Base-by-base conservation (phyloP, 2,888 invertebrate species). In the Xylota segnis region DNA sequence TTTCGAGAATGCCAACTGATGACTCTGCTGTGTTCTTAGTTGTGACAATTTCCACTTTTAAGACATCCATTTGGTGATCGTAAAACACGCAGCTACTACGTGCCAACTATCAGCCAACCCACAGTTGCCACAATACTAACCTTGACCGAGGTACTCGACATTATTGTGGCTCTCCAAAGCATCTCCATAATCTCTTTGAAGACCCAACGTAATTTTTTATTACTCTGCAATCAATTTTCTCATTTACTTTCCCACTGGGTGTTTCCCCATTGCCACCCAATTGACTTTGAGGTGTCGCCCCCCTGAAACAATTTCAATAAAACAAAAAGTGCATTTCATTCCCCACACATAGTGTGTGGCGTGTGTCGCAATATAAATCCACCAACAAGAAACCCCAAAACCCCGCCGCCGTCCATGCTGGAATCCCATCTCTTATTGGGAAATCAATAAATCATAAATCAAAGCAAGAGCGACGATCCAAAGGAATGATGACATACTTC, bases 381-480 rank as follows among this genome's bases (percentile, higher is more conserved):
- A 47, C 14, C 32, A 34, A 10, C n/a, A 10, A 27, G 47, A 12
- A 54, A 14, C 5, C 14, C 16, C 12, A 3, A 56, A 4, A 6
- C 14, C 14, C 6, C 65, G 34, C 9, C 34, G 5, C n/a, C 34
- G 37, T 52, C 16, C 32, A 18, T 50, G 4, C 29, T 23, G 37
- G 10, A 43, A 14, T 45, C 43, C 9, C 45, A 66, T 50, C 40
- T 50, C 16, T 29, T 16, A 52, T 71, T 65, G 59, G 16, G 40
- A 65, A 81, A 84, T 65, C 83, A 63, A 75, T 83, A 84, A 84
- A 84, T 81, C 81, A 84, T 65, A 84, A 84, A 66, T 76, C 84
- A 84, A 83, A 82, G 68, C 54, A 16, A 56, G 14, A 72, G 32
- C 52, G 34, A 76, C 63, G 40, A 70, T 74, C 59, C 63, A 78